Base-by-base conservation (phyloP, 2,113 vertebrate species). In the Sclerurus mexicanus region DNA sequence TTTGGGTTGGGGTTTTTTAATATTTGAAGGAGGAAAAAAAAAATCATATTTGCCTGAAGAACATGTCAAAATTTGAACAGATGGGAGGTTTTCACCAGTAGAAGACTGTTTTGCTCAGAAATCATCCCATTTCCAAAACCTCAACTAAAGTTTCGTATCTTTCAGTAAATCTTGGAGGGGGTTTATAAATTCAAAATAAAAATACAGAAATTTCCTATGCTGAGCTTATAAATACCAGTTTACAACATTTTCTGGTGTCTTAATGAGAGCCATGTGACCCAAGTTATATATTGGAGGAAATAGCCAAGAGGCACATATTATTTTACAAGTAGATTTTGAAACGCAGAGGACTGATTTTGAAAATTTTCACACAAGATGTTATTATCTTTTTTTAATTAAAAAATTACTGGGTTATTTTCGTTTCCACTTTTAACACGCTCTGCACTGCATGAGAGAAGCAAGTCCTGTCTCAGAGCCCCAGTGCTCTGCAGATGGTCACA, bases 121-220 rank as follows among this genome's bases (percentile, higher is more conserved):
- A 80, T 83, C 8, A 9, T 77, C 91, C 93, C 74, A 71, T 62
- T 87, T 94, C 91, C 89, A 96, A 95, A 97, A 88, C 94, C 94
- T 93, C 91, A 87, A 87, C 91, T 76, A 76, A 93, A 93, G 89
- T 91, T 95, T 87, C 85, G 50, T 95, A 90, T 97, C 90, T 96
- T 97, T 90, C 93, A 95, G 93, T 60, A 94, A 76, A 96, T 87
- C 94, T 94, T 91, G 94, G 91, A 76, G 16, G 0, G 1, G 87
- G 84, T 93, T 94, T 93, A 69, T 95, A 93, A 96, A 97, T 90
- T 71, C 93, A 91, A 91, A 94, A 94, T 94, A 93, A 94, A 95
- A 96, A 87, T 74, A 91, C 75, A 96, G 91, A 96, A 87, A 94
- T 96, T 96, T 96, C 95, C 94, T 73, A 79, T 33, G 50, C 47